Percentiles rank a stretch among this genome's conserved stretches.
Evolutionary conservation across 1,140 invertebrate genomes (phyloP).

Genomic region (Drosophila dunni): DNA sequence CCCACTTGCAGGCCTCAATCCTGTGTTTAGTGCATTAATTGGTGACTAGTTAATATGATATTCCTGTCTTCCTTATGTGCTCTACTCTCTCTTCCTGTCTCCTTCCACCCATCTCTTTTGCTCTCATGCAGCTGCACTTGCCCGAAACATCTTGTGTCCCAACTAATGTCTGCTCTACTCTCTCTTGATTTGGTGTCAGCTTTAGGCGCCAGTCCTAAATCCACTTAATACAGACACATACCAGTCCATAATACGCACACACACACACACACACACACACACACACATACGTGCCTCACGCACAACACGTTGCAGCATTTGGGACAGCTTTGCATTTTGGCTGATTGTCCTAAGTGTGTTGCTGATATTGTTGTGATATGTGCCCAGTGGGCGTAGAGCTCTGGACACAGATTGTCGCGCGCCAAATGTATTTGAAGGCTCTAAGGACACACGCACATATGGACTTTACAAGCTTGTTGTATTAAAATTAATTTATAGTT

Average conservation of each 20-base stretch:
- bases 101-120: background rate
- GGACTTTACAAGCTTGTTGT: too few species aligned
- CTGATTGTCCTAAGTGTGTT: constrained; percentile 14
- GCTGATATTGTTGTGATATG: constrained; percentile 43
- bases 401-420: constrained; percentile 56
- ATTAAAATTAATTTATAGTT: too few species aligned
- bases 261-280: constrained; percentile 23
- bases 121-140: background rate
- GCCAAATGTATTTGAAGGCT: constrained; percentile 66
- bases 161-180: constrained; percentile 12
- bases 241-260: constrained; percentile 27
- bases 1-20: constrained; percentile 12
- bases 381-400: constrained; percentile 10
- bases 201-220: constrained; percentile 44
- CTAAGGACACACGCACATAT: constrained; percentile 39
- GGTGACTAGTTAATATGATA: constrained; percentile 24
- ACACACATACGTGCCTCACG: constrained; percentile 9
- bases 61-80: too few species aligned
- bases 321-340: constrained; percentile 3
- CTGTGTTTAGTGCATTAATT: constrained; percentile 12
- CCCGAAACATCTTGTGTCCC: background rate
- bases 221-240: constrained; percentile 39
- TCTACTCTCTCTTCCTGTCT: background rate
- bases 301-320: constrained; percentile 14
- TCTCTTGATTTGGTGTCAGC: constrained; percentile 50